Conservation (phyloP, 2,113 vertebrate genomes). For the Entomyzon cyanotis region DNA sequence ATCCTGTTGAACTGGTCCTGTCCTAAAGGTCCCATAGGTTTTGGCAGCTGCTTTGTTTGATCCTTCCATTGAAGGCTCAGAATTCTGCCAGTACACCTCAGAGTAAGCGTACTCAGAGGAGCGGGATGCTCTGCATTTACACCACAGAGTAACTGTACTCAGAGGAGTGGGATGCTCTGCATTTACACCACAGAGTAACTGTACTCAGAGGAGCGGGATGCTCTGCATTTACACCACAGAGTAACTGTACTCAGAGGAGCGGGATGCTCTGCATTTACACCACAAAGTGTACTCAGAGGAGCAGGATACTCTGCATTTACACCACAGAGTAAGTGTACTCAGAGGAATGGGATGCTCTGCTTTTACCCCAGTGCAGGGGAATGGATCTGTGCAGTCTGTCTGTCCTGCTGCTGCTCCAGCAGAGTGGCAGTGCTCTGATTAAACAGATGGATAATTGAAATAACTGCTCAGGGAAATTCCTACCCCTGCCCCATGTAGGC, state of each 20-base stretch:
- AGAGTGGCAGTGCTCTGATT: neutral
- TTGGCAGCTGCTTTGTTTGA: neutral
- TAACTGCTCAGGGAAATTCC: neutral
- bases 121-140: neutral
- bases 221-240: neutral
- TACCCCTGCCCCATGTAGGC: neutral
- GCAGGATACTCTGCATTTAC: neutral
- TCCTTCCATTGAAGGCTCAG: neutral
- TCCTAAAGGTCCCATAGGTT: neutral
- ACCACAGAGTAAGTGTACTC: neutral
- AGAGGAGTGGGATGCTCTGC: neutral
- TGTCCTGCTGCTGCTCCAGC: neutral
- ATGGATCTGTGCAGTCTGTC: neutral
- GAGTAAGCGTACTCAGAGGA: neutral
- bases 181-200: neutral
- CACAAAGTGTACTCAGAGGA: neutral
- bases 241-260: neutral
- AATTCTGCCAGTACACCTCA: neutral
- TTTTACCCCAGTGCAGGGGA: neutral
- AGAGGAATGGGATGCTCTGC: neutral
- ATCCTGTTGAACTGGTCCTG: neutral
- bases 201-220: neutral
- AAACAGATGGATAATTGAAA: neutral
- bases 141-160: neutral
- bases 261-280: neutral